These are phyloP conservation scores for Gallirallus australis DNA, from an alignment of 2,797 vertebrate species.

Conservation along the genomic window DNA sequence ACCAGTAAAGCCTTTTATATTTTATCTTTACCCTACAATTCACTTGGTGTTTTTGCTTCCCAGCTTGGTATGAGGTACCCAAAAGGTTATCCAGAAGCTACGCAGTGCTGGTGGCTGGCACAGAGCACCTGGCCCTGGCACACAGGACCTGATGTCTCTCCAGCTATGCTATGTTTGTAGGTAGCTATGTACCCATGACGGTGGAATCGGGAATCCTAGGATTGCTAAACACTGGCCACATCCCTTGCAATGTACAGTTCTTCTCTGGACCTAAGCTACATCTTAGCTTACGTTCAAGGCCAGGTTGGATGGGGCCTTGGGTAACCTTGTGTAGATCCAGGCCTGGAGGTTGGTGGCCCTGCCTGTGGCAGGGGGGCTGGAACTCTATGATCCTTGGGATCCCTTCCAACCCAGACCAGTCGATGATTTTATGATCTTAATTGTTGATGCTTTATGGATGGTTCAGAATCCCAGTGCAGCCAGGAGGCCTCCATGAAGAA, in stretches of 20 bases:
- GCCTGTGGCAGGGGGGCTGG: too few relatives aligned
- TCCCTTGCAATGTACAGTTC: neutral
- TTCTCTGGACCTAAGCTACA: neutral
- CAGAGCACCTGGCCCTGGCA: neutral
- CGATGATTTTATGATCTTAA: too few relatives aligned
- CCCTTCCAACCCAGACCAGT: too few relatives aligned
- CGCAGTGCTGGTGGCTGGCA: neutral
- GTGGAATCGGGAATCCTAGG: neutral
- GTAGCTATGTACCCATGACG: neutral
- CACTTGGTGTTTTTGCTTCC: neutral
- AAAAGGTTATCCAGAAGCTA: neutral
- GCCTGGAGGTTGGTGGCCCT: too few relatives aligned
- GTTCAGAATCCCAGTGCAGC: neutral
- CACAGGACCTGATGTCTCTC: neutral
- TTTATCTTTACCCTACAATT: neutral
- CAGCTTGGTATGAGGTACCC: neutral
- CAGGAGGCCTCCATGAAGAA: neutral
- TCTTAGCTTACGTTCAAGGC: too few relatives aligned
- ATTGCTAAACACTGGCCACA: neutral
- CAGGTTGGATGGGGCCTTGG: too few relatives aligned
- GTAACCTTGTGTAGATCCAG: too few relatives aligned
- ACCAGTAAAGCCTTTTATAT: neutral
- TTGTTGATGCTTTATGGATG: neutral
- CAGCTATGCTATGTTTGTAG: neutral
- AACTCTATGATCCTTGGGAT: too few relatives aligned